Conservation (phyloP, 2,797 vertebrate genomes). For the Pelodytes ibericus region DNA sequence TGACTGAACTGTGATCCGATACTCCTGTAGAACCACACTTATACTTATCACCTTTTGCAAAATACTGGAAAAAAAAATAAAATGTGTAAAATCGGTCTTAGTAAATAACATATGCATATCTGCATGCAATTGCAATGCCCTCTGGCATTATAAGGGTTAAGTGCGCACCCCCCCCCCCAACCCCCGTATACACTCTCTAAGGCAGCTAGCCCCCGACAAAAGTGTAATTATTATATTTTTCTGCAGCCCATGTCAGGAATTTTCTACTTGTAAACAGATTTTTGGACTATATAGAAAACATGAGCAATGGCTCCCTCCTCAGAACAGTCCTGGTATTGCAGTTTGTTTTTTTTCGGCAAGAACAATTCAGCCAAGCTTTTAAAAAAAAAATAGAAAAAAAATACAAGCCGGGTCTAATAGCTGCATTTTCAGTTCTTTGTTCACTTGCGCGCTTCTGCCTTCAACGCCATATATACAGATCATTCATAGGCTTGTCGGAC, state of each 20-base stretch:
- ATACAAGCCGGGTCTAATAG: neutral
- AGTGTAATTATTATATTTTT: neutral
- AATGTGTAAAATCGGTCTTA: too few relatives aligned
- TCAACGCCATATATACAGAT: neutral
- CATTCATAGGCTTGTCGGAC: neutral
- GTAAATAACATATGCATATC: too few relatives aligned
- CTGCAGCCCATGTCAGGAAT: neutral
- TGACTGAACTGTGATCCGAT: too few relatives aligned
- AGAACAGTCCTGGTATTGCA: constrained; percentile 21
- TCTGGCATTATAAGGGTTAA: too few relatives aligned
- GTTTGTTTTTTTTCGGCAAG: constrained; percentile 52
- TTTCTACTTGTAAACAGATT: constrained; percentile 31
- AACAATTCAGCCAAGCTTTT: constrained; percentile 16
- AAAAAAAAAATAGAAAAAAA: neutral
- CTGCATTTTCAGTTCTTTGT: constrained; percentile 8
- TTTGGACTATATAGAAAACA: neutral
- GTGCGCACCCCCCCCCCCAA: too few relatives aligned
- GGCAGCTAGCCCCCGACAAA: too few relatives aligned
- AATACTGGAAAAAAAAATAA: too few relatives aligned
- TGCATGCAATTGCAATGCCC: too few relatives aligned
- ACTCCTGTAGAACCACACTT: too few relatives aligned
- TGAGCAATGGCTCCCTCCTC: constrained; percentile 7
- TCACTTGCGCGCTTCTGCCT: neutral
- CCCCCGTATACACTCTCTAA: too few relatives aligned
- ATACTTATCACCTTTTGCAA: too few relatives aligned